Percentiles rank a stretch among this genome's conserved stretches.
phyloP scores from a whole-genome alignment of 1,140 invertebrate species.

The Brachionus sp. region DNA sequence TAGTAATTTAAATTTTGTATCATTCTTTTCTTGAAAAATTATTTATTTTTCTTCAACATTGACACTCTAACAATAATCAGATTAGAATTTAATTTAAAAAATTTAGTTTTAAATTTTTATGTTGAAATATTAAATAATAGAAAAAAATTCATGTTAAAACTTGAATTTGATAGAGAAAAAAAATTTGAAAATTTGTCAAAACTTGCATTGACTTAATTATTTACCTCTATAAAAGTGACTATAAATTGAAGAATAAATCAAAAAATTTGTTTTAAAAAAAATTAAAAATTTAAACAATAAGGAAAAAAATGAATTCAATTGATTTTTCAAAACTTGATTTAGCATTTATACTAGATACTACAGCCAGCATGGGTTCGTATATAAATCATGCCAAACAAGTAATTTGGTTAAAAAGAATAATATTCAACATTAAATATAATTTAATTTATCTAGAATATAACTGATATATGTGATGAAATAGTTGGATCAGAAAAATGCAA shows the following conservation, averaged over 20 bases:
- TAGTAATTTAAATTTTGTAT: too few species aligned
- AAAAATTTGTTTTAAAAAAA: neutral
- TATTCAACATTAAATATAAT: neutral
- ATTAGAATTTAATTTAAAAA: too few species aligned
- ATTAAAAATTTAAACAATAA: neutral
- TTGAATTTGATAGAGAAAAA: neutral
- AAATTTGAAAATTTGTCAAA: neutral
- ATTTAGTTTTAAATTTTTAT: too few species aligned
- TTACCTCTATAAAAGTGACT: neutral
- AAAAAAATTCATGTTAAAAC: neutral
- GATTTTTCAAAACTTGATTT: constrained; percentile 37
- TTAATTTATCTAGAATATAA: constrained; percentile 28
- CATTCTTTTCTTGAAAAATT: too few species aligned
- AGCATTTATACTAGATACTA: constrained; percentile 42
- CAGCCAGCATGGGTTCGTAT: constrained; percentile 8
- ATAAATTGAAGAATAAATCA: neutral
- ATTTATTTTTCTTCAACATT: too few species aligned
- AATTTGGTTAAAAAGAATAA: neutral
- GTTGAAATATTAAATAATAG: too few species aligned
- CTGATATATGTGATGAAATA: constrained; percentile 8
- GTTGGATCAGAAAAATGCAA: neutral
- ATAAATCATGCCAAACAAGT: constrained; percentile 33
- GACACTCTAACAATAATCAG: too few species aligned
- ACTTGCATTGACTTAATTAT: neutral
- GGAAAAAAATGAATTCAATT: neutral